Conservation (phyloP, 1,140 invertebrate species). For the Saccostrea glomerata region DNA sequence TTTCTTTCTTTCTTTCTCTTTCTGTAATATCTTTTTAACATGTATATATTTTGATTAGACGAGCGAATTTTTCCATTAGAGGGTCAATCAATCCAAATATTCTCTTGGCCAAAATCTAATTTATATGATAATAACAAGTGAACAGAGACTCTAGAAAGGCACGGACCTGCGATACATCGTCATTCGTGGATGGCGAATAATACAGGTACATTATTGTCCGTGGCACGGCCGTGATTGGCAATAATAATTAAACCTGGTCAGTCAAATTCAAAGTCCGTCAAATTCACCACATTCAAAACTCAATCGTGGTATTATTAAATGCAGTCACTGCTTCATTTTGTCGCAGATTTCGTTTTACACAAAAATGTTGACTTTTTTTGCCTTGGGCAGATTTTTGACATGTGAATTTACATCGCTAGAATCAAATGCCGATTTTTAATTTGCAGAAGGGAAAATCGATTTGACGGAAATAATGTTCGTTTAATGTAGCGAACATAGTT, state of each 20-base stretch:
- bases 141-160: background rate
- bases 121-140: slow-evolving; percentile 31
- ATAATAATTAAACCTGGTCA: slow-evolving; percentile 31
- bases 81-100: slow-evolving; percentile 14
- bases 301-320: background rate
- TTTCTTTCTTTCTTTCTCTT: background rate
- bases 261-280: background rate
- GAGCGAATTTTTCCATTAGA: background rate
- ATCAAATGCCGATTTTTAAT: slow-evolving; percentile 37
- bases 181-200: background rate
- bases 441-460: slow-evolving; percentile 33
- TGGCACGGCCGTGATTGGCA: background rate
- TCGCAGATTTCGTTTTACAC: background rate
- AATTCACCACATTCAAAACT: background rate
- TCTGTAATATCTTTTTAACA: background rate
- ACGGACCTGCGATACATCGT: background rate
- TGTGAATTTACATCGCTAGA: slow-evolving; percentile 28
- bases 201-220: slow-evolving; percentile 32
- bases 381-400: slow-evolving; percentile 23
- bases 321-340: background rate
- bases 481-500: slow-evolving; percentile 24
- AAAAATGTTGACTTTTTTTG: background rate
- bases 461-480: slow-evolving; percentile 33
- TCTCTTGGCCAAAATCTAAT: slow-evolving; percentile 30
- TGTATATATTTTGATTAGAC: background rate